phyloP scores from a whole-genome alignment of 1,140 invertebrate species.

The Melanaphis sacchari region DNA sequence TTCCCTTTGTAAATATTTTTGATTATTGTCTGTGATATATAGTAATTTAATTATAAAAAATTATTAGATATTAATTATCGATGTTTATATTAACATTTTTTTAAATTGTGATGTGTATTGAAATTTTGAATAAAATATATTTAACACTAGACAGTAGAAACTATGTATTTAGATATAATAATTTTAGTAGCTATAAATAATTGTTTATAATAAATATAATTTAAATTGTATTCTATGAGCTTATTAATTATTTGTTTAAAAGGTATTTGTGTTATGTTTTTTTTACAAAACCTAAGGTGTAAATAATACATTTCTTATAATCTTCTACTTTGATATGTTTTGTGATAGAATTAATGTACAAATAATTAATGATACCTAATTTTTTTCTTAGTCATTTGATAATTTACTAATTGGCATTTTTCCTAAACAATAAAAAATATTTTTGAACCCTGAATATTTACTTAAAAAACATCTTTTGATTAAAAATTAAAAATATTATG shows the following conservation, averaged over 20 bases:
- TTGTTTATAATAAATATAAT: no score
- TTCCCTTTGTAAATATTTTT: background rate
- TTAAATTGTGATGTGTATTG: background rate
- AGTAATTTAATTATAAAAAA: background rate
- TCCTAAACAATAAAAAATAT: no score
- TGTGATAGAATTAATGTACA: background rate
- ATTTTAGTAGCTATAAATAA: no score
- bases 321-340: no score
- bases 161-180: background rate
- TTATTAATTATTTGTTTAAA: no score
- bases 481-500: background rate
- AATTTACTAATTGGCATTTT: background rate
- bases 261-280: no score
- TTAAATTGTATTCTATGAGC: no score
- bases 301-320: no score
- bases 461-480: background rate
- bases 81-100: background rate
- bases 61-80: background rate
- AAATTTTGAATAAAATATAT: background rate
- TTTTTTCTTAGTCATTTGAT: background rate
- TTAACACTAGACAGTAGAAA: no score
- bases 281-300: no score
- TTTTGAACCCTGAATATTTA: background rate
- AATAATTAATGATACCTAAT: background rate
- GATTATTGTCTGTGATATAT: background rate